Evolutionary conservation across 2,113 vertebrate species (phyloP).

Genomic region (Mobula birostris): DNA sequence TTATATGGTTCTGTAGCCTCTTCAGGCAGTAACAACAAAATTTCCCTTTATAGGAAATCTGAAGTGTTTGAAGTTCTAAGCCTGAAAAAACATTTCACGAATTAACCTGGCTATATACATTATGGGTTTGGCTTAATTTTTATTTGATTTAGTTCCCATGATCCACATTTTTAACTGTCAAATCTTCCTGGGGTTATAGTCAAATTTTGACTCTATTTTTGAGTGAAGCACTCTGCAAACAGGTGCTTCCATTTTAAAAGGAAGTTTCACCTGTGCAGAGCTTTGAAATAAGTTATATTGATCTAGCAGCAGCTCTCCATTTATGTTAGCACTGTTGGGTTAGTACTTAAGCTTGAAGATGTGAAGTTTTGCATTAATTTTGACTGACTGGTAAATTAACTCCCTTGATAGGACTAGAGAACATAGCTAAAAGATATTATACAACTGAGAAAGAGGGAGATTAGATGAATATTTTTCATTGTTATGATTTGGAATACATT

Average conservation of each 20-base stretch:
- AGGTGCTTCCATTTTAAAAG: not conserved
- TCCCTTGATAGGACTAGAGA: not conserved
- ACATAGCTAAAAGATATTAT: not conserved
- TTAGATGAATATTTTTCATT: not conserved
- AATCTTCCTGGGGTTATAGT: not conserved
- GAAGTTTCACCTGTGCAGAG: not conserved
- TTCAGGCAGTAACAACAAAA: not conserved
- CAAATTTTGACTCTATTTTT: not conserved
- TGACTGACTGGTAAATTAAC: not conserved
- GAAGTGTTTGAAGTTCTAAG: not conserved
- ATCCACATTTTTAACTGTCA: not conserved
- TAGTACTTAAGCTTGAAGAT: not conserved
- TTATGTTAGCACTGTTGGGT: not conserved
- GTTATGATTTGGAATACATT: not conserved
- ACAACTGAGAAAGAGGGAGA: not conserved
- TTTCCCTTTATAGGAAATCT: not conserved
- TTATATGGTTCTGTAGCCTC: not conserved
- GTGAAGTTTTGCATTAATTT: conserved; percentile 9
- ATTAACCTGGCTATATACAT: not conserved
- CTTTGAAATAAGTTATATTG: not conserved
- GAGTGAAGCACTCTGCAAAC: not conserved
- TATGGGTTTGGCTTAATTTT: not conserved
- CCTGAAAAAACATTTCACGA: not conserved
- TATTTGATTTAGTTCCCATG: not conserved
- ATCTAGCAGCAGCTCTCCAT: not conserved